These are phyloP conservation scores for Pogonomyrmex californicus DNA, from an alignment of 1,140 invertebrate genomes.

Conservation along the genomic window DNA sequence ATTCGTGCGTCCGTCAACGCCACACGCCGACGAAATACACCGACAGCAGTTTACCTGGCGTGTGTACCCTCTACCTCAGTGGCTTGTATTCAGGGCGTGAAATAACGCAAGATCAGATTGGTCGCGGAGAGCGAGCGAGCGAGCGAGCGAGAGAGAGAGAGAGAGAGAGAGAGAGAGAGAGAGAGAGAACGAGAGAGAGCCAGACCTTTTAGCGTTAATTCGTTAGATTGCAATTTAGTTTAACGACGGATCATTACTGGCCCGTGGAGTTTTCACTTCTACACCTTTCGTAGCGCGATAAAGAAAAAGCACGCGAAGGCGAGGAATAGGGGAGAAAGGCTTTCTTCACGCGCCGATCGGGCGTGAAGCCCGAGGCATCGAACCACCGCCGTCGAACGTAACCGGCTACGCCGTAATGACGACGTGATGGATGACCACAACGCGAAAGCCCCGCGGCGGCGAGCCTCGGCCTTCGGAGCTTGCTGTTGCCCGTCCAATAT, in stretches of 20 bases:
- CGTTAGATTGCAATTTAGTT: conserved; percentile 17
- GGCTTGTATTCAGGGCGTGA: background rate
- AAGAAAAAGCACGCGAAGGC: conserved; percentile 40
- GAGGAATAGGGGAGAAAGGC: conserved; percentile 1
- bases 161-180: background rate
- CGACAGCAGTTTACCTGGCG: background rate
- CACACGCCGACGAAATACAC: background rate
- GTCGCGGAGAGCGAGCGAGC: background rate
- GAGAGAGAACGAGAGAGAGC: background rate
- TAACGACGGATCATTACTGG: conserved; percentile 34
- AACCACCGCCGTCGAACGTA: conserved; percentile 59
- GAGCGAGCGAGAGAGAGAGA: too few relatives aligned
- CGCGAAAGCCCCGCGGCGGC: conserved; percentile 73
- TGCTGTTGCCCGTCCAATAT: conserved; percentile 74
- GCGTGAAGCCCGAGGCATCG: conserved; percentile 76
- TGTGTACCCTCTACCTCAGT: background rate
- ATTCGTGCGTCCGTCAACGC: conserved; percentile 21
- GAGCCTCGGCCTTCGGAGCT: conserved; percentile 60
- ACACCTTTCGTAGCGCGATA: background rate
- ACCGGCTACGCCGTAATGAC: conserved; percentile 78
- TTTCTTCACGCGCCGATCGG: conserved; percentile 68
- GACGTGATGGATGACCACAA: conserved; percentile 80
- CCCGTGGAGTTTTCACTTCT: background rate
- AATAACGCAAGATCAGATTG: background rate
- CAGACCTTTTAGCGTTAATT: conserved; percentile 16